phyloP scores from a whole-genome alignment of 2,113 vertebrate genomes.

The Hippotragus niger region DNA sequence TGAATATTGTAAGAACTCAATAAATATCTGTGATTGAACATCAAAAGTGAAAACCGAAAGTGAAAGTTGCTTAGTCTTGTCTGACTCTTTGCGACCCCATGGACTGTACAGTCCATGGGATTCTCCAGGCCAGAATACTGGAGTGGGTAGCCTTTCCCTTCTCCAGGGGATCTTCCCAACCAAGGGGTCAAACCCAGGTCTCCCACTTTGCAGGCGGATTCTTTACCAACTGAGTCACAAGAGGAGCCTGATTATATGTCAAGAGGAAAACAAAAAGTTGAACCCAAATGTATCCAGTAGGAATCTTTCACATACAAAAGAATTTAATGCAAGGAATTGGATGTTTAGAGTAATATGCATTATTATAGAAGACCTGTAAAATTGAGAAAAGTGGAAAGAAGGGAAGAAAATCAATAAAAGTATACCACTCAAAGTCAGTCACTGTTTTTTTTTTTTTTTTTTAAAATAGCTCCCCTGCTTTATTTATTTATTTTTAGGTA shows the following conservation, averaged over 20 bases:
- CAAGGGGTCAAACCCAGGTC: not conserved
- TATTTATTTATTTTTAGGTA: not conserved
- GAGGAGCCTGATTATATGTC: not conserved
- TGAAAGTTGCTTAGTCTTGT: not conserved
- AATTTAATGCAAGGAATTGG: not conserved
- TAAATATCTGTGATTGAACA: not conserved
- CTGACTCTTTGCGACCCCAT: accelerated
- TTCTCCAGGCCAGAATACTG: not conserved
- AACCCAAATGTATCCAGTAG: not conserved
- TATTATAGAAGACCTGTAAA: not conserved
- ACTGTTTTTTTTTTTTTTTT: not conserved
- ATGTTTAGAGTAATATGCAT: not conserved
- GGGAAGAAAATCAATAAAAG: not conserved
- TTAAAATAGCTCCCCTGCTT: not conserved
- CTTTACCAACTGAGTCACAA: not conserved
- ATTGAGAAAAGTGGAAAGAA: not conserved
- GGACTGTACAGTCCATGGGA: not conserved
- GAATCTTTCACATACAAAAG: not conserved
- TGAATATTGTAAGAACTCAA: not conserved
- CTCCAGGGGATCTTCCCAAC: not conserved
- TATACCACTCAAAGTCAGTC: not conserved
- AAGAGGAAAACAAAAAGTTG: not conserved
- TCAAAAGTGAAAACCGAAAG: not conserved
- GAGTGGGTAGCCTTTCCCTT: not conserved
- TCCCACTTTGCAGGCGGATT: not conserved